phyloP scores from a whole-genome alignment of 1,140 invertebrate species.

The Eurosta solidaginis region DNA sequence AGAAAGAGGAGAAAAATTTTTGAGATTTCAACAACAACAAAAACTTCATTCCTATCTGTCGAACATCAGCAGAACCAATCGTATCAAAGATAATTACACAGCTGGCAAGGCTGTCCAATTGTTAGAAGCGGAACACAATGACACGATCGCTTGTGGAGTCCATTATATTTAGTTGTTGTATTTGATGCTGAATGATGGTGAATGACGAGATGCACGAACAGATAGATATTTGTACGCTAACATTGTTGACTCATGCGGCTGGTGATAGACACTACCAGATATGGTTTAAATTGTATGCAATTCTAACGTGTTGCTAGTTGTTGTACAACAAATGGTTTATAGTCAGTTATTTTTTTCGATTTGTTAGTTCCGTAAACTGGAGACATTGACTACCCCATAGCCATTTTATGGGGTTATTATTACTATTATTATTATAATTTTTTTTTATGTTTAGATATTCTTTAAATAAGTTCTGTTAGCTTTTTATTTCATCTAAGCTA shows the following conservation, averaged over 20 bases:
- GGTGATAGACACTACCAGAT: not conserved
- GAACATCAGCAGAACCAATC: conserved; percentile 23
- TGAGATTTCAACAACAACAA: not conserved
- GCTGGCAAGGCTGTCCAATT: conserved; percentile 6
- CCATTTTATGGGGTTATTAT: no score
- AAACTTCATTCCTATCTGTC: not conserved
- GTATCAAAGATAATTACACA: conserved; percentile 1
- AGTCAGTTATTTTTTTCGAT: no score
- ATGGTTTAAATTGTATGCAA: conserved; percentile 11
- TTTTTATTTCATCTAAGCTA: no score
- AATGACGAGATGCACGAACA: conserved; percentile 22
- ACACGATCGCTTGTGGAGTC: not conserved
- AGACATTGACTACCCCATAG: no score
- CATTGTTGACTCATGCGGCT: not conserved
- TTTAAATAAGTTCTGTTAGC: no score
- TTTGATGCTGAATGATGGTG: not conserved
- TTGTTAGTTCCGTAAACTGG: no score
- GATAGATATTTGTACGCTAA: not conserved
- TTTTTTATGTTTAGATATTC: no score
- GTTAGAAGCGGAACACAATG: conserved; percentile 25
- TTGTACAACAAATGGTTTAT: not conserved
- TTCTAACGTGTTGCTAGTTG: conserved; percentile 8
- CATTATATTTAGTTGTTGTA: not conserved
- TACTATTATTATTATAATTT: no score
- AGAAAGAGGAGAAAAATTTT: not conserved